These are phyloP conservation scores for Tetrax tetrax DNA, from an alignment of 2,113 vertebrate species.

Conservation along the genomic window DNA sequence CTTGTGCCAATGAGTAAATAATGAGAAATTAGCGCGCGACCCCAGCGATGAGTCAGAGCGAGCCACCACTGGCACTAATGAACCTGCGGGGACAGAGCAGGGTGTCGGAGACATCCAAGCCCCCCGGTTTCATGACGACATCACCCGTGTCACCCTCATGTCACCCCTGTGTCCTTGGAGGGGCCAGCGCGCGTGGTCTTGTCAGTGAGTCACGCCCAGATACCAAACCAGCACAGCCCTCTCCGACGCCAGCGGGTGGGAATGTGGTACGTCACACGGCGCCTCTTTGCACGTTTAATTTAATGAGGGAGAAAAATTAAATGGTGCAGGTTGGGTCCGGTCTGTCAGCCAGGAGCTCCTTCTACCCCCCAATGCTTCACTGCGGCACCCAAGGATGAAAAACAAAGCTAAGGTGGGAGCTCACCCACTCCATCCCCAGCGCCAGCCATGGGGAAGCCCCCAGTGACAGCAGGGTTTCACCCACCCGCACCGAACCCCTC, in stretches of 20 bases:
- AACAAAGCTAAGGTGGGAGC: background rate
- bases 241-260: accelerated
- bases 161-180: accelerated
- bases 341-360: background rate
- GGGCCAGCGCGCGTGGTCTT: accelerated
- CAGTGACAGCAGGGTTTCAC: background rate
- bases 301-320: background rate
- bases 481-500: background rate
- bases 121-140: accelerated
- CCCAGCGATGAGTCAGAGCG: background rate
- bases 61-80: background rate
- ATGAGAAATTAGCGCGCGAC: background rate
- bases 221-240: background rate
- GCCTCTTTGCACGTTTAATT: background rate
- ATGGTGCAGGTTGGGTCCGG: background rate
- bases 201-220: background rate
- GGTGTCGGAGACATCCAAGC: background rate
- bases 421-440: background rate
- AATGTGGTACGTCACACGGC: accelerated
- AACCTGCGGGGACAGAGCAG: background rate
- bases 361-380: accelerated
- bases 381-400: background rate
- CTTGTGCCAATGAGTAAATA: slow-evolving; percentile 34
- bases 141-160: background rate
- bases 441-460: background rate